Conservation (phyloP, 1,140 invertebrate genomes). For the Eurosta solidaginis region DNA sequence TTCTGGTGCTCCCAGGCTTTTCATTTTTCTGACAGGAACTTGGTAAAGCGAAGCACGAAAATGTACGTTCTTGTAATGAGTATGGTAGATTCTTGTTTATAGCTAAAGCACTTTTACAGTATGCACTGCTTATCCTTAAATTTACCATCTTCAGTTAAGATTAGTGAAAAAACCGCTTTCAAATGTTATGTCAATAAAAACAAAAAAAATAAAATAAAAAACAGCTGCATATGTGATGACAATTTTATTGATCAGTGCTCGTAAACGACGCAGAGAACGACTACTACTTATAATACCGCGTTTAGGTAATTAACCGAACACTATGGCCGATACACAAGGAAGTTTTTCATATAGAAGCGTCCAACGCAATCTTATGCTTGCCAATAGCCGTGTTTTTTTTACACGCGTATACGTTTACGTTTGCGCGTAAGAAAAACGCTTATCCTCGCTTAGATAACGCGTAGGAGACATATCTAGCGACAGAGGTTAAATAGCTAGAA, state of each 20-base stretch:
- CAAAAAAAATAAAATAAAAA: constrained; percentile 21
- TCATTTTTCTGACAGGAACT: background rate
- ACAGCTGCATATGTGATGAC: background rate
- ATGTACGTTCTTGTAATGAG: background rate
- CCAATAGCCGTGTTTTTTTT: no score
- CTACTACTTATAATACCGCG: no score
- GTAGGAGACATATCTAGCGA: no score
- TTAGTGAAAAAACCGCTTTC: no score
- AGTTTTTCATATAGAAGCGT: no score
- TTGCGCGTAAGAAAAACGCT: no score
- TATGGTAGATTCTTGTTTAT: background rate
- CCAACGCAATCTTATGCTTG: no score
- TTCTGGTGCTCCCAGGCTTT: background rate
- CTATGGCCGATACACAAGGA: no score
- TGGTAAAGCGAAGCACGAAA: background rate
- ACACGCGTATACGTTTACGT: no score
- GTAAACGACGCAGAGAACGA: background rate
- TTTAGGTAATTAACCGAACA: no score
- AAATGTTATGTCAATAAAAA: background rate
- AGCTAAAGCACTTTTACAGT: background rate
- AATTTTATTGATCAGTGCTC: background rate
- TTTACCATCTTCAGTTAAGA: background rate
- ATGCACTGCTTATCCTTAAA: background rate
- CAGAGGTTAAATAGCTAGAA: no score
- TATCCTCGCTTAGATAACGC: no score